Evolutionary conservation across 2,113 vertebrate species (phyloP).

Genomic region (Probosciger aterrimus): DNA sequence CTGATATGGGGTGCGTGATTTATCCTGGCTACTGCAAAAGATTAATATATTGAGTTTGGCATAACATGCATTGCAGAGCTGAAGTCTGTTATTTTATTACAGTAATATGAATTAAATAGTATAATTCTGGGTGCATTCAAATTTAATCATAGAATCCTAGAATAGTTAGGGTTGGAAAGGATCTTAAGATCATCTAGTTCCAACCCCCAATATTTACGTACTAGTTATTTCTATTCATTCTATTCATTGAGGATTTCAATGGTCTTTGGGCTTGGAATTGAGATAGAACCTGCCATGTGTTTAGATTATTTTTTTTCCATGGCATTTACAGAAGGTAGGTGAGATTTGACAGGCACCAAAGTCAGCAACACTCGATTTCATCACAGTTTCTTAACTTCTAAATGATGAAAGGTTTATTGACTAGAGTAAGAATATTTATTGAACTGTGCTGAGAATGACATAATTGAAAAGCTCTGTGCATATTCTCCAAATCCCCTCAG

Average conservation of each 20-base stretch:
- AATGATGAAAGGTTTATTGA: constrained; percentile 29
- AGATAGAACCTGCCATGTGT: background rate
- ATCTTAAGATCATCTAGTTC: too few relatives aligned
- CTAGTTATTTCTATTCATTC: background rate
- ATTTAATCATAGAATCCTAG: background rate
- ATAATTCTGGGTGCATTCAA: background rate
- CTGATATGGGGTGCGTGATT: background rate
- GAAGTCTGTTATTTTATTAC: background rate
- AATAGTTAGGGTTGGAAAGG: too few relatives aligned
- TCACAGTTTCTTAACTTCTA: constrained; percentile 31
- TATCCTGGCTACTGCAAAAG: background rate
- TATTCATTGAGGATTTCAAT: background rate
- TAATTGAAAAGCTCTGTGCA: background rate
- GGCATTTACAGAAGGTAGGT: background rate
- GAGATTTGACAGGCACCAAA: background rate
- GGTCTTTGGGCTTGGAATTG: background rate
- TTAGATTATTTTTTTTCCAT: background rate
- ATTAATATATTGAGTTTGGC: background rate
- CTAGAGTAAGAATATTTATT: constrained; percentile 28
- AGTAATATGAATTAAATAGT: background rate
- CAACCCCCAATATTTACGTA: background rate
- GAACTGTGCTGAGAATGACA: background rate
- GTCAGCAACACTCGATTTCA: background rate
- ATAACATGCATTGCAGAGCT: background rate
- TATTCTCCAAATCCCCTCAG: background rate